A percentile compares a stretch with the other conserved stretches of the same genome.
These are phyloP conservation scores for Cygnus olor DNA, from an alignment of 2,797 vertebrate species.

Conservation along the genomic window DNA sequence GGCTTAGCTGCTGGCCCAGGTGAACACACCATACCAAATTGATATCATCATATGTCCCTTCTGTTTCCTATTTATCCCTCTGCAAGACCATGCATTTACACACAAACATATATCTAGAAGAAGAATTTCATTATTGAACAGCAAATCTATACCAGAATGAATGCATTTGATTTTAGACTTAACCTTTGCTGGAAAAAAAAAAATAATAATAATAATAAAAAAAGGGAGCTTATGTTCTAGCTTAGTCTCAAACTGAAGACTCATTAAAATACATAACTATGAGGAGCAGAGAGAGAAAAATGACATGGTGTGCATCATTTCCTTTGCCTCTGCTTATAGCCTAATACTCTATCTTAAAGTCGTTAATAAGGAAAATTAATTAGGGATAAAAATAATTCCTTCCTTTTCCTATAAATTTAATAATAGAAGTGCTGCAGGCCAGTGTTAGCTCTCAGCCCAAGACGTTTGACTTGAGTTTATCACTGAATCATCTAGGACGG, in stretches of 20 bases:
- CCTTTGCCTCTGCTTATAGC: not conserved
- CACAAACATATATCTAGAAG: not conserved
- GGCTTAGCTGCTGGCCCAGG: not conserved
- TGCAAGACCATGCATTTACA: not conserved
- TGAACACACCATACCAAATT: not conserved
- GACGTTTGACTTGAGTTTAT: not conserved
- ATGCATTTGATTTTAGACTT: not conserved
- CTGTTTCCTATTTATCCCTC: not conserved
- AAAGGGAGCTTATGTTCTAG: not conserved
- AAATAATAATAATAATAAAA: not conserved
- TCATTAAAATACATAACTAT: not conserved
- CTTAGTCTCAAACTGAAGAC: not conserved
- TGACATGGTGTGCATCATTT: not conserved
- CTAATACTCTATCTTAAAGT: not conserved
- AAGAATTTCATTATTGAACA: not conserved
- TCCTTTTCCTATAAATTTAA: not conserved
- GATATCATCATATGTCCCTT: not conserved
- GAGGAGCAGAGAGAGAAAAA: conserved; percentile 14
- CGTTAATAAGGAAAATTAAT: conserved; percentile 32
- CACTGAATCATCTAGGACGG: no score
- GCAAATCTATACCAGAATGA: not conserved
- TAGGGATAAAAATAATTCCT: not conserved
- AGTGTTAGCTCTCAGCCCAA: not conserved
- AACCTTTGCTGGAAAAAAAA: not conserved
- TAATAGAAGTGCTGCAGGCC: not conserved